Evolutionary conservation across 2,797 vertebrate species (phyloP).

Genomic region (Champsocephalus esox): DNA sequence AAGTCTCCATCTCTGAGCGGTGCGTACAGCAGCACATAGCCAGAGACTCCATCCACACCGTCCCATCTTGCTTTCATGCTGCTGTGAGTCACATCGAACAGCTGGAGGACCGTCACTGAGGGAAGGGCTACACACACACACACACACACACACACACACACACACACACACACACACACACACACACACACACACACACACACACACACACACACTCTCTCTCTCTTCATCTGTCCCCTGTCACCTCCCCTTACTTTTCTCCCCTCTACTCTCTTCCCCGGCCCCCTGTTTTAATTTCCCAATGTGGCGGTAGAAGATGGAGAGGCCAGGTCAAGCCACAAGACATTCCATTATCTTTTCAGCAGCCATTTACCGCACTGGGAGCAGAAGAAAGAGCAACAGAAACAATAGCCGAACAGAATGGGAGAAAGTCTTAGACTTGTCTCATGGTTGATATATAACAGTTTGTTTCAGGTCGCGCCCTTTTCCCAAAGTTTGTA

Average conservation of each 20-base stretch:
- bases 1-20: constrained; percentile 85
- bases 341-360: constrained; percentile 88
- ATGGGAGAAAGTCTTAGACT: constrained; percentile 48
- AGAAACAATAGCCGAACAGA: constrained; percentile 64
- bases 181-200: constrained; percentile 9
- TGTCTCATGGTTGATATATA: constrained; percentile 42
- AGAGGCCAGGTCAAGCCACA: constrained; percentile 73
- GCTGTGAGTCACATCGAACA: constrained; percentile 90
- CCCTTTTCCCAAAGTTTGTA: constrained; percentile 25
- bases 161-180: constrained; percentile 27
- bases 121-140: constrained; percentile 83
- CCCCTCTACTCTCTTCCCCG: constrained; percentile 10
- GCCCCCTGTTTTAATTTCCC: constrained; percentile 81
- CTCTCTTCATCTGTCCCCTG: constrained; percentile 26
- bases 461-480: constrained; percentile 18
- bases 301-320: constrained; percentile 76
- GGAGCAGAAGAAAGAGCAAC: constrained; percentile 58
- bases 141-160: constrained; percentile 19
- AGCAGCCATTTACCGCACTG: constrained; percentile 83
- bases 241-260: constrained; percentile 13
- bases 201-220: constrained; percentile 8
- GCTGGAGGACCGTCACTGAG: constrained; percentile 85
- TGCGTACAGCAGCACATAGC: constrained; percentile 93
- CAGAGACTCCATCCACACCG: constrained; percentile 86
- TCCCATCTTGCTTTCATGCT: constrained; percentile 91